Percentiles rank a stretch among this genome's conserved stretches.
Evolutionary conservation across 1,140 invertebrate species (phyloP).

Genomic region (Caerostris extrusa): DNA sequence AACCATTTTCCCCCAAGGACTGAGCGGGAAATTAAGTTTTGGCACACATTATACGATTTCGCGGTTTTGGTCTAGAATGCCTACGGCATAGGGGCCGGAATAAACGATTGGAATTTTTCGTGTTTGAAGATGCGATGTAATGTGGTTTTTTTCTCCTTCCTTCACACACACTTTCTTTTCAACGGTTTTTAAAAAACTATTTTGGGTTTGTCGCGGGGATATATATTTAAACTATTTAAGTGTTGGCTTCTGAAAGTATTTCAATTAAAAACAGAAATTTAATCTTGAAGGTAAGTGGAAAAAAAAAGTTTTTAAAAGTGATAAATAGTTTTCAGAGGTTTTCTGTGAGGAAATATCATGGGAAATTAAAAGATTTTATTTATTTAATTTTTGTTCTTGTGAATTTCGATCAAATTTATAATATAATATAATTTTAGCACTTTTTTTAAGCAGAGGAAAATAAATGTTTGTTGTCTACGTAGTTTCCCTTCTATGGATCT

Average conservation of each 20-base stretch:
- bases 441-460: too few relatives aligned
- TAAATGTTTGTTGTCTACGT: too few relatives aligned
- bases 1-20: background rate
- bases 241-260: constrained; percentile 16
- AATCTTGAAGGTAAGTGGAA: background rate
- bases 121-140: constrained; percentile 40
- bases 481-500: too few relatives aligned
- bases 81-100: constrained; percentile 28
- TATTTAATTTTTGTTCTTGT: background rate
- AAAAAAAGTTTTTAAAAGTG: too few relatives aligned
- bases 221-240: constrained; percentile 33
- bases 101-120: constrained; percentile 53
- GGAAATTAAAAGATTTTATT: too few relatives aligned
- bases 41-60: constrained; percentile 44
- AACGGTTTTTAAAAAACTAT: background rate
- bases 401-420: too few relatives aligned
- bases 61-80: constrained; percentile 24
- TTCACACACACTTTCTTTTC: background rate
- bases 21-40: constrained; percentile 38
- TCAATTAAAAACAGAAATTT: background rate
- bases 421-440: too few relatives aligned
- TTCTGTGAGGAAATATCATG: too few relatives aligned
- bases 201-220: background rate
- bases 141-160: background rate
- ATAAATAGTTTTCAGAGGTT: too few relatives aligned